phyloP scores from a whole-genome alignment of 2,888 invertebrate genomes.

The Cephus rjabovi region DNA sequence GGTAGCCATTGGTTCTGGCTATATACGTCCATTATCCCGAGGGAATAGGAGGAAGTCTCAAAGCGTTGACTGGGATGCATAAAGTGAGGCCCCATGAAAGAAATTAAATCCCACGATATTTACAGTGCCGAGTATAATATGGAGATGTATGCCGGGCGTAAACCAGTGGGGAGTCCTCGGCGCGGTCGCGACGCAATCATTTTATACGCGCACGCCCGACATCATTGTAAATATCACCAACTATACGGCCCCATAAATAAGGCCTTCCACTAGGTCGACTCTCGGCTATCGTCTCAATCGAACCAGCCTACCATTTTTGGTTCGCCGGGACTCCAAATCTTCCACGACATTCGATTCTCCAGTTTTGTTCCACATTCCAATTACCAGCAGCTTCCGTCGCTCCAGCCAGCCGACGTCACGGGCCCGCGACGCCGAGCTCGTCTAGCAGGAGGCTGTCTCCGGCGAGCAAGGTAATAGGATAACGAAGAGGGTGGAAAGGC shows the following conservation, averaged over 20 bases:
- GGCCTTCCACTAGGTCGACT: slow-evolving; percentile 15
- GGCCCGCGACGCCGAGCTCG: neutral
- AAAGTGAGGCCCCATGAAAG: slow-evolving; percentile 27
- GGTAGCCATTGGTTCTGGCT: neutral
- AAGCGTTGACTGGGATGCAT: slow-evolving; percentile 2
- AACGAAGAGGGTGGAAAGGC: neutral
- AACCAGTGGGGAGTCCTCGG: slow-evolving; percentile 60
- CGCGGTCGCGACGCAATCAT: slow-evolving; percentile 47
- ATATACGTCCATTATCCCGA: neutral
- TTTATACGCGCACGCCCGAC: slow-evolving; percentile 49
- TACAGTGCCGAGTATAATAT: slow-evolving; percentile 50
- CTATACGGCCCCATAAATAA: slow-evolving; percentile 62
- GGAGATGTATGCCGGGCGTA: slow-evolving; percentile 56
- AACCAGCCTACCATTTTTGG: neutral
- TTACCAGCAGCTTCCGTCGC: neutral
- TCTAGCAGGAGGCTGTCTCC: neutral
- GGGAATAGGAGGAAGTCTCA: neutral
- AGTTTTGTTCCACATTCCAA: neutral
- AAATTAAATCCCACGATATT: slow-evolving; percentile 55
- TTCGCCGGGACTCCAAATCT: neutral
- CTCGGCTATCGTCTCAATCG: slow-evolving; percentile 14
- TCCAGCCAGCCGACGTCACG: neutral
- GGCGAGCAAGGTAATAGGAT: neutral
- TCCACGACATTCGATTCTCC: neutral
- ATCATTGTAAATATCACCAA: slow-evolving; percentile 62